Percentiles rank a stretch among this genome's conserved stretches.
Evolutionary conservation across 2,797 vertebrate species (phyloP).

Genomic region (Scarus forsteni): DNA sequence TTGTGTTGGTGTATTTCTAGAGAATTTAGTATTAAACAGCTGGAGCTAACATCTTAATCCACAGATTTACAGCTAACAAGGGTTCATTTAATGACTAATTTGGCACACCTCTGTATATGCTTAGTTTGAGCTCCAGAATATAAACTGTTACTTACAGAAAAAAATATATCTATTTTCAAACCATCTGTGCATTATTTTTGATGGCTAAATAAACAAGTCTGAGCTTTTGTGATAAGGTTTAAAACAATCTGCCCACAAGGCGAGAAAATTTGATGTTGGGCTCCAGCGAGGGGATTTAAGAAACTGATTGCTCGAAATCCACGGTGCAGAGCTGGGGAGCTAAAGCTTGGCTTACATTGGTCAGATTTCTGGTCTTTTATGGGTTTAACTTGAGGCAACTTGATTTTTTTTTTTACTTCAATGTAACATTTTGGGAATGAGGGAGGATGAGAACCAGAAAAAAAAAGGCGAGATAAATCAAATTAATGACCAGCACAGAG

Average conservation of each 20-base stretch:
- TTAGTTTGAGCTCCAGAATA: conserved; percentile 13
- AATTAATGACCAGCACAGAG: conserved; percentile 57
- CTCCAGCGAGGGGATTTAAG: conserved; percentile 51
- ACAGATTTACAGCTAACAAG: no score
- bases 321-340: conserved; percentile 32
- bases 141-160: conserved; percentile 19
- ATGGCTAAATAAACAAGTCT: conserved; percentile 54
- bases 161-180: conserved; percentile 29
- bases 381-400: conserved; percentile 38
- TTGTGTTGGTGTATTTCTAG: no score
- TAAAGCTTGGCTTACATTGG: conserved; percentile 35
- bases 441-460: background rate
- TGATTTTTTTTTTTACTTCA: conserved; percentile 11
- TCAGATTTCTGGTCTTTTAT: conserved; percentile 52
- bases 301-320: conserved; percentile 60
- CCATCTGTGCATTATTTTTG: conserved; percentile 39
- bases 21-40: no score
- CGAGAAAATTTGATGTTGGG: conserved; percentile 26
- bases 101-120: no score
- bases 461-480: conserved; percentile 23
- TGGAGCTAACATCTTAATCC: no score
- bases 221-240: conserved; percentile 60
- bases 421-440: conserved; percentile 15
- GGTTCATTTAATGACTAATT: no score
- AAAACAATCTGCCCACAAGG: conserved; percentile 57